Percentiles rank a stretch among this genome's conserved stretches.
These are phyloP conservation scores for Trigoniulus corallinus DNA, from an alignment of 1,140 invertebrate species.

Conservation along the genomic window DNA sequence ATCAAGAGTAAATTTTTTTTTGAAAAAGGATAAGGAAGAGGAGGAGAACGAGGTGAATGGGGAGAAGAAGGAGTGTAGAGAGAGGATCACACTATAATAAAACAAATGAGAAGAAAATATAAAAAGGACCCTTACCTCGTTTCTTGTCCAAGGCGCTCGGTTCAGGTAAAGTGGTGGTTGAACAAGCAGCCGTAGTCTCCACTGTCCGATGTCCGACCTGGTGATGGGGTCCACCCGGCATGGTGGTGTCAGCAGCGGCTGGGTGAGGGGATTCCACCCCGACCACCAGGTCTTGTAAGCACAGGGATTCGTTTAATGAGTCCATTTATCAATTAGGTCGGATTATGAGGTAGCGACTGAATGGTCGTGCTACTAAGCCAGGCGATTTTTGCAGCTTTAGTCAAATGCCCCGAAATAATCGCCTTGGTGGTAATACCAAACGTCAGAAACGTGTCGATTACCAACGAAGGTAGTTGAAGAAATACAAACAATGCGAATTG, in stretches of 20 bases:
- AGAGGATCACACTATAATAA: too few relatives aligned
- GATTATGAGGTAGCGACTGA: conserved; percentile 8
- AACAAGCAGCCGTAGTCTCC: not conserved
- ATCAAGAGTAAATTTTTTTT: too few relatives aligned
- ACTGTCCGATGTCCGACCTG: not conserved
- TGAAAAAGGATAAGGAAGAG: too few relatives aligned
- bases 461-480: too few relatives aligned
- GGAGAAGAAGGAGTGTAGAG: too few relatives aligned
- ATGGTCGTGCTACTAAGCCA: not conserved
- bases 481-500: too few relatives aligned
- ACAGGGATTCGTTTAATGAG: conserved; percentile 19
- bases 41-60: too few relatives aligned
- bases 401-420: conserved; percentile 1
- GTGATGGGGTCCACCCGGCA: not conserved
- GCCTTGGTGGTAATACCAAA: too few relatives aligned
- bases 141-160: not conserved
- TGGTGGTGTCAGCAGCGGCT: conserved; percentile 8
- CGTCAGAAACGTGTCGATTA: too few relatives aligned
- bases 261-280: conserved; percentile 11
- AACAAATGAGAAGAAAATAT: not conserved
- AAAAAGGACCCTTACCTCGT: conserved; percentile 5
- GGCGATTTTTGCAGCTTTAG: conserved; percentile 3
- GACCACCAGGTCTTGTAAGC: conserved; percentile 20
- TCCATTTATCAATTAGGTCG: conserved; percentile 17
- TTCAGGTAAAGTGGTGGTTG: conserved; percentile 3